These are phyloP conservation scores for Odobenus rosmarus DNA, from an alignment of 2,113 vertebrate genomes.

Conservation along the genomic window DNA sequence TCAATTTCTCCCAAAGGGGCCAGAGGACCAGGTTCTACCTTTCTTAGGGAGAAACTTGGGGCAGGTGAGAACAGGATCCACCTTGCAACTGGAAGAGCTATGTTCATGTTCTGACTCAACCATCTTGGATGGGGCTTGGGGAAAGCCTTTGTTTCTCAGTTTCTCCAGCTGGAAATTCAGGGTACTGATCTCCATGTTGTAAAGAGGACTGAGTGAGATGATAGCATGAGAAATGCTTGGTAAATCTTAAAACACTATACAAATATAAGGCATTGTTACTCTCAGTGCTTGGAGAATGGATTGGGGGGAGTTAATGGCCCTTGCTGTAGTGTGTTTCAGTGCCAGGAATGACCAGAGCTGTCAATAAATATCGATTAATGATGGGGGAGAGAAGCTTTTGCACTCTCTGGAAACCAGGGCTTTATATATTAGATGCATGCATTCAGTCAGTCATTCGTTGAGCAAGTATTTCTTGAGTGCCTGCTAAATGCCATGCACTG, in stretches of 20 bases:
- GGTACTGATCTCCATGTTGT: not conserved
- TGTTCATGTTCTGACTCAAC: not conserved
- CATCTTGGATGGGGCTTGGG: not conserved
- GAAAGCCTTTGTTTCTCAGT: not conserved
- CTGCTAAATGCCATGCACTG: not conserved
- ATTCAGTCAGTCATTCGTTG: conserved; percentile 14
- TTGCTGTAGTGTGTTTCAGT: conserved; percentile 42
- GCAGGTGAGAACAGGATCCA: not conserved
- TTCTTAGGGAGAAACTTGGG: not conserved
- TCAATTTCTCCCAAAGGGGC: not conserved
- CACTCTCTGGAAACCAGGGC: conserved; percentile 5
- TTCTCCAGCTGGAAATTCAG: not conserved
- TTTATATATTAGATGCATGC: conserved; percentile 53
- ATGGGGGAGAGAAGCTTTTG: conserved; percentile 9
- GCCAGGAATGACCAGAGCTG: conserved; percentile 26
- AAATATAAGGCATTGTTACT: not conserved
- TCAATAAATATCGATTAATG: conserved; percentile 47
- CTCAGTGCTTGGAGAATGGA: not conserved
- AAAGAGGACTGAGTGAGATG: conserved; percentile 26
- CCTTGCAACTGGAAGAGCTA: not conserved
- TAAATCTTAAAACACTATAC: conserved; percentile 8
- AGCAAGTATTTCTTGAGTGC: conserved; percentile 52
- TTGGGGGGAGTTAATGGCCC: conserved; percentile 51
- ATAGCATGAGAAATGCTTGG: not conserved
- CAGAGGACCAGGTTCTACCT: not conserved